A percentile compares a stretch with the other conserved stretches of the same genome.
Conservation (phyloP, 2,113 vertebrate species). For the Calyptommatus sinebrachiatus region DNA sequence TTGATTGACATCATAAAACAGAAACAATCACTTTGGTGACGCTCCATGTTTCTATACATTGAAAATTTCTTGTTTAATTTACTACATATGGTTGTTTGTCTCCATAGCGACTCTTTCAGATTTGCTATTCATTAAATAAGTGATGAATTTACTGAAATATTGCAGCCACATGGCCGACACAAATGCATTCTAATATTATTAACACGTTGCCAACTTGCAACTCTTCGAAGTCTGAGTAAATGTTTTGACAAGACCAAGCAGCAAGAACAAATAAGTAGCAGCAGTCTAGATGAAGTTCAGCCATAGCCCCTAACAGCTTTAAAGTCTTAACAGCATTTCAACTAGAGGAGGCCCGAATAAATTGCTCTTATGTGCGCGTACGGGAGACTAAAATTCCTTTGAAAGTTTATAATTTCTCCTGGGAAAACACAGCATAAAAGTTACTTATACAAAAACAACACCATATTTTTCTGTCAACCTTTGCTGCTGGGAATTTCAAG, state of each 20-base stretch:
- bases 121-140: slow-evolving; percentile 78
- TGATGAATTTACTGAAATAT: slow-evolving; percentile 76
- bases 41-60: slow-evolving; percentile 56
- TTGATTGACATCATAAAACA: slow-evolving; percentile 50
- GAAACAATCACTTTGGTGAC: slow-evolving; percentile 58
- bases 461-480: slow-evolving; percentile 86
- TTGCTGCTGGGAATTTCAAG: slow-evolving; percentile 83
- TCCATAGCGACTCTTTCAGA: slow-evolving; percentile 69
- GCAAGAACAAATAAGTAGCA: slow-evolving; percentile 79
- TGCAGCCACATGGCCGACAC: slow-evolving; percentile 76
- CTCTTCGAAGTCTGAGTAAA: slow-evolving; percentile 76
- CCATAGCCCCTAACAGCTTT: slow-evolving; percentile 75
- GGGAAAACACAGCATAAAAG: slow-evolving; percentile 82
- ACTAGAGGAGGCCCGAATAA: slow-evolving; percentile 79
- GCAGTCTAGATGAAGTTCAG: slow-evolving; percentile 76
- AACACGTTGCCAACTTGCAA: slow-evolving; percentile 78
- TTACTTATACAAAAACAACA: slow-evolving; percentile 83
- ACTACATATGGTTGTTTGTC: slow-evolving; percentile 65
- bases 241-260: slow-evolving; percentile 81
- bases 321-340: slow-evolving; percentile 80
- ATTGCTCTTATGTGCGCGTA: slow-evolving; percentile 80
- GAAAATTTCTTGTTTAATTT: slow-evolving; percentile 70
- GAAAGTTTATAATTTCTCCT: slow-evolving; percentile 86
- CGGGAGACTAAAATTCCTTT: slow-evolving; percentile 82
- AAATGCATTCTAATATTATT: slow-evolving; percentile 80